Evolutionary conservation across 1,140 invertebrate species (phyloP).

Genomic region (Caligus rogercresseyi): DNA sequence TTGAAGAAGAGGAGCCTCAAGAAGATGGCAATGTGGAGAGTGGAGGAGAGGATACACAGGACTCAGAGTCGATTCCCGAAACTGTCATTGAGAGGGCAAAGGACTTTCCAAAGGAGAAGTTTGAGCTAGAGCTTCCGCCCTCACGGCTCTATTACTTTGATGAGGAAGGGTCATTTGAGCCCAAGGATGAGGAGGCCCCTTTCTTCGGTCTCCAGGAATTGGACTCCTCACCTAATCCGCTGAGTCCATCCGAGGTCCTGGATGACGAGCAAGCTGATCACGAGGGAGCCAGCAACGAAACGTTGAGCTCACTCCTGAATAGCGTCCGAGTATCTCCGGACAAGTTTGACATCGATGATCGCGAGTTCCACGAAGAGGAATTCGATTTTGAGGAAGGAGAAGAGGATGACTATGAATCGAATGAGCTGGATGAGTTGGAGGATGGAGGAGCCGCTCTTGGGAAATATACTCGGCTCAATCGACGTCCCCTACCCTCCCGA

Average conservation of each 20-base stretch:
- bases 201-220: not conserved
- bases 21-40: not conserved
- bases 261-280: not conserved
- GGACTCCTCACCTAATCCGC: not conserved
- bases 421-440: not conserved
- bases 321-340: not conserved
- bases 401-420: not conserved
- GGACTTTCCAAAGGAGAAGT: not conserved
- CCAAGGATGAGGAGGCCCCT: not conserved
- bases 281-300: conserved; percentile 5
- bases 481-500: not conserved
- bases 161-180: not conserved
- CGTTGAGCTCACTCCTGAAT: not conserved
- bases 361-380: not conserved
- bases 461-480: not conserved
- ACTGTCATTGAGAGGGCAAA: conserved; percentile 2
- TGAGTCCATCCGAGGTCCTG: not conserved
- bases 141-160: not conserved
- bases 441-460: not conserved
- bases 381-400: not conserved
- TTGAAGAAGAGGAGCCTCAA: not conserved
- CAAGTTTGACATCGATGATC: not conserved
- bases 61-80: not conserved
- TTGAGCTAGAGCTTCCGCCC: conserved; percentile 1
- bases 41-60: not conserved